A percentile compares a stretch with the other conserved stretches of the same genome.
These are phyloP conservation scores for Clarias fuscus DNA, from an alignment of 2,797 vertebrate genomes.

Conservation along the genomic window DNA sequence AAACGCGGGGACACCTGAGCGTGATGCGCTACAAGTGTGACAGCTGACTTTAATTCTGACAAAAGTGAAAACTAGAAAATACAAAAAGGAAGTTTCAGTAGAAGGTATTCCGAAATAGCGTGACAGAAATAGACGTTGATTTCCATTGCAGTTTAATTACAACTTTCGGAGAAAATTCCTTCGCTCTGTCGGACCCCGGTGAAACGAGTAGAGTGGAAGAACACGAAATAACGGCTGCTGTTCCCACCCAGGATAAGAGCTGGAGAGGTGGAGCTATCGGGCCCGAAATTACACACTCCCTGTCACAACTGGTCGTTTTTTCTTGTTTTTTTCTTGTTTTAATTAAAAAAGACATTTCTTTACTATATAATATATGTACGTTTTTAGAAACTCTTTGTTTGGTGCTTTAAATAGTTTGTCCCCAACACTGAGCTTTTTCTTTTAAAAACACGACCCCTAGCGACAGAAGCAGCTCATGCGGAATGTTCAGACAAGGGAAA, in stretches of 20 bases:
- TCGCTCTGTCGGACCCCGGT: not conserved
- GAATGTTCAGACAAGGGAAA: too few relatives aligned
- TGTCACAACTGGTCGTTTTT: too few relatives aligned
- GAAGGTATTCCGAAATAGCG: not conserved
- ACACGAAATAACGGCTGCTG: not conserved
- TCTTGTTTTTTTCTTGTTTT: too few relatives aligned
- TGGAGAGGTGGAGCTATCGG: not conserved
- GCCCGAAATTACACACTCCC: not conserved
- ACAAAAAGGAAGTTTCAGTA: not conserved
- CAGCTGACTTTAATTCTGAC: not conserved
- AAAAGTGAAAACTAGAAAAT: not conserved
- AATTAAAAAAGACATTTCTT: too few relatives aligned
- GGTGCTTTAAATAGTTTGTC: too few relatives aligned
- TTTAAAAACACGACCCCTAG: too few relatives aligned
- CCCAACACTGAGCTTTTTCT: too few relatives aligned
- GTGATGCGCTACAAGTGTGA: not conserved
- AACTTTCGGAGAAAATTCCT: not conserved
- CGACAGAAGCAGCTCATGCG: too few relatives aligned
- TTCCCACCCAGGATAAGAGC: not conserved
- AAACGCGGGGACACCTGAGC: not conserved
- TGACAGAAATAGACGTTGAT: not conserved
- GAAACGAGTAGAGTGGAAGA: not conserved
- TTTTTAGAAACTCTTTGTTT: too few relatives aligned
- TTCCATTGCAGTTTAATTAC: not conserved
- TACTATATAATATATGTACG: too few relatives aligned